phyloP scores from a whole-genome alignment of 1,140 invertebrate genomes.

The Anastatus disparis region DNA sequence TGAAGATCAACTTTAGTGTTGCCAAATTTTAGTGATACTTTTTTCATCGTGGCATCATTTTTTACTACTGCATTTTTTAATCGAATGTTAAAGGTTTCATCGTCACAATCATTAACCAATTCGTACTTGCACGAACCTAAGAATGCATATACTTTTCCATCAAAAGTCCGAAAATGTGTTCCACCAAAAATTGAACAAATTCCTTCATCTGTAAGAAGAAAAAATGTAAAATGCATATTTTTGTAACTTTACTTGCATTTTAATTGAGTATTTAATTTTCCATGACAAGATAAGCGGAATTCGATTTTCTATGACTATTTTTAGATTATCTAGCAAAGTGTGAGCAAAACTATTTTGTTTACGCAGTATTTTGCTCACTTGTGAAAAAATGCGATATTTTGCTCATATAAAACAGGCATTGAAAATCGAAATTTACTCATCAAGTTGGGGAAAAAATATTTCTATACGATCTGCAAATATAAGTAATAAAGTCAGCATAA shows the following conservation, averaged over 20 bases:
- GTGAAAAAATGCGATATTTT: too few relatives aligned
- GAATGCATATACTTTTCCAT: slow-evolving; percentile 90
- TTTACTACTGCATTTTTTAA: slow-evolving; percentile 86
- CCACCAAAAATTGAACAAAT: slow-evolving; percentile 93
- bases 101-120: slow-evolving; percentile 81
- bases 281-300: too few relatives aligned
- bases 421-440: too few relatives aligned
- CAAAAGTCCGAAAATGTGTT: slow-evolving; percentile 92
- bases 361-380: too few relatives aligned
- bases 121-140: slow-evolving; percentile 93
- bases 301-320: too few relatives aligned
- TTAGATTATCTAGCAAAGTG: too few relatives aligned
- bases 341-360: too few relatives aligned
- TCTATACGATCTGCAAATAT: too few relatives aligned
- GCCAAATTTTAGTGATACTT: slow-evolving; percentile 81
- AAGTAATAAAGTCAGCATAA: too few relatives aligned
- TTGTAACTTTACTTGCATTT: not conserved
- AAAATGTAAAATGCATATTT: too few relatives aligned
- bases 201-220: slow-evolving; percentile 74
- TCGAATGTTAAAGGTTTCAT: slow-evolving; percentile 83
- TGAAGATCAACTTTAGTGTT: slow-evolving; percentile 84
- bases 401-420: too few relatives aligned
- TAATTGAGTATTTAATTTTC: not conserved
- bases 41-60: slow-evolving; percentile 87
- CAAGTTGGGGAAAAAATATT: too few relatives aligned